These are phyloP conservation scores for Himalopsyche kuldschensis DNA, from an alignment of 2,888 invertebrate species.

Conservation along the genomic window DNA sequence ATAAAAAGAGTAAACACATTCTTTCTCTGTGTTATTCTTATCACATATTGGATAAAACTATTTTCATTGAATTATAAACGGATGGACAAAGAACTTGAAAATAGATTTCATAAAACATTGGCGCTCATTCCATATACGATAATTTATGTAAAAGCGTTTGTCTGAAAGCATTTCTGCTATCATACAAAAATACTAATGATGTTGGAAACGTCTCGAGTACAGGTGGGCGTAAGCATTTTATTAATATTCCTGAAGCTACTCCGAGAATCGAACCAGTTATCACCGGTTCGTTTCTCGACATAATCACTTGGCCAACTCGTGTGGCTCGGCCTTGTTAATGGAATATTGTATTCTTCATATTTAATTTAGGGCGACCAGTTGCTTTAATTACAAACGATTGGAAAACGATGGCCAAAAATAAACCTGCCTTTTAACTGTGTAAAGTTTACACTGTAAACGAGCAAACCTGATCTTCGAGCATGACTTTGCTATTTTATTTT, in stretches of 20 bases:
- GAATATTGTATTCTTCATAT: neutral
- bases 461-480: neutral
- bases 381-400: neutral
- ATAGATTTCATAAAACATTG: neutral
- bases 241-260: neutral
- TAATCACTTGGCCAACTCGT: neutral
- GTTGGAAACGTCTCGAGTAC: neutral
- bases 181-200: neutral
- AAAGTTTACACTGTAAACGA: neutral
- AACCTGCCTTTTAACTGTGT: neutral
- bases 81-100: neutral
- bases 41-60: too few species aligned
- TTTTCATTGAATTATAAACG: too few species aligned
- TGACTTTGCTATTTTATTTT: too few species aligned
- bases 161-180: neutral
- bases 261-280: neutral
- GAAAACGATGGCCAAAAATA: neutral
- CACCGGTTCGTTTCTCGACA: neutral
- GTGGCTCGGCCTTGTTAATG: neutral
- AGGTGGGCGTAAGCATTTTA: neutral
- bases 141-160: neutral
- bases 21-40: too few species aligned
- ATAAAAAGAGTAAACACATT: too few species aligned
- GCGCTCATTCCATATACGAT: neutral
- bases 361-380: neutral